Evolutionary conservation across 2,113 vertebrate species (phyloP).

Genomic region (Talpa occidentalis): DNA sequence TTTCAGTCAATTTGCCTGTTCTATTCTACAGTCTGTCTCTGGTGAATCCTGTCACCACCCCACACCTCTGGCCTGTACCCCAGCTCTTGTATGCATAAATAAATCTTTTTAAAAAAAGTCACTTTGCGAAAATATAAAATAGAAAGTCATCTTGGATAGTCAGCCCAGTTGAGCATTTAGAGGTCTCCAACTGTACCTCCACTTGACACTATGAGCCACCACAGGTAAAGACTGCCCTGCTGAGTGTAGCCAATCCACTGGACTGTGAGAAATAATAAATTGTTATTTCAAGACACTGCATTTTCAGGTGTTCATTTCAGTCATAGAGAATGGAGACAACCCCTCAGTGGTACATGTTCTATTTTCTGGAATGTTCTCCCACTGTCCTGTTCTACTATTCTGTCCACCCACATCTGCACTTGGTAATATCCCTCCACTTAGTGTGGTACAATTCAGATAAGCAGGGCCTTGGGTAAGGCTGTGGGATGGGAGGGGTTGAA

Average conservation of each 20-base stretch:
- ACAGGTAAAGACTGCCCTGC: background rate
- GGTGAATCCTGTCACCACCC: too few species aligned
- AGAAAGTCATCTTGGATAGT: background rate
- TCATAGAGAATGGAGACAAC: background rate
- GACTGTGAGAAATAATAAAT: background rate
- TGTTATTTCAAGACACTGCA: background rate
- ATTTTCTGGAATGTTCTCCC: background rate
- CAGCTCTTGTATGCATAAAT: too few species aligned
- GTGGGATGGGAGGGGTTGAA: background rate
- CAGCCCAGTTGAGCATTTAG: background rate
- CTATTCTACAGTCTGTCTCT: too few species aligned
- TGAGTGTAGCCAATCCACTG: background rate
- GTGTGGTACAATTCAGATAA: background rate
- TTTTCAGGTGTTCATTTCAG: background rate
- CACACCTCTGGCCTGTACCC: too few species aligned
- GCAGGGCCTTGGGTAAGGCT: background rate
- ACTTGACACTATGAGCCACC: background rate
- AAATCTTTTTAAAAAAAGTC: too few species aligned
- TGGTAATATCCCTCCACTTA: background rate
- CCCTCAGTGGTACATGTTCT: background rate
- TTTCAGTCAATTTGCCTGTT: too few species aligned
- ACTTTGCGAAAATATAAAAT: too few species aligned
- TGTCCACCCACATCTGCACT: background rate
- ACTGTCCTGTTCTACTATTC: background rate
- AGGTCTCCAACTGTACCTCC: background rate